Evolutionary conservation across 2,113 vertebrate species (phyloP), one percentile per base, ranked within the genome.

Genomic region (Microtus ochrogaster): DNA sequence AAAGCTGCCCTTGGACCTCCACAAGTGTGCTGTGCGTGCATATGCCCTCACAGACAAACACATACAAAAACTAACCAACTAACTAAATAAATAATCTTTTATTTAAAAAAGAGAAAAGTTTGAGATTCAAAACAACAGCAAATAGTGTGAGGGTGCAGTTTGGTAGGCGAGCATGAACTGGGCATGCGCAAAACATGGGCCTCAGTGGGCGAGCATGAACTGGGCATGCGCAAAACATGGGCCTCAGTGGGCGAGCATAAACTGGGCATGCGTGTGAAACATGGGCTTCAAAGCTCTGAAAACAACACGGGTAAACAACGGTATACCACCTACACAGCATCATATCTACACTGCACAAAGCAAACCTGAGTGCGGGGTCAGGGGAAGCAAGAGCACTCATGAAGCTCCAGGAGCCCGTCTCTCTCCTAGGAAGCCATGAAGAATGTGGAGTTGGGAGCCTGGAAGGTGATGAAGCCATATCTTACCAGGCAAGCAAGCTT

Each of bases 41-140:
- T 44, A 85, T 19, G 14, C 5, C 41, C 41, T 66, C 83, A 85
- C 17, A 85, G 11, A 85, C 26, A 65, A 85, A 66, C 16, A 84
- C 58, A 85, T 33, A 66, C 39, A 66, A 66, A 17, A 83, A 28
- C 22, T 30, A 30, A 21, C 83, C 8, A 26, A 65, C 26, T 41
- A 36, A 65, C 7, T 47, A 49, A 47, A 24, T 33, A 66, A 68
- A 86, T 36, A 36, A 85, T 21, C 17, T 30, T 28, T 41, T 83
- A 8, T 63, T 44, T 76, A 22, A 39, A 39, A 39, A 39, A 39
- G 26, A 77, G n/a, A 41, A 30, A 49, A 41, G 10, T 70, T 39
- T 72, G 74, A 95, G 44, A 70, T 84, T 94, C 76, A 58, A 83
- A 95, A 85, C 12, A 92, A 87, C 47, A 76, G 26, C 72, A 92